Evolutionary conservation across 2,113 vertebrate genomes (phyloP).

Genomic region (Sorex fumeus): DNA sequence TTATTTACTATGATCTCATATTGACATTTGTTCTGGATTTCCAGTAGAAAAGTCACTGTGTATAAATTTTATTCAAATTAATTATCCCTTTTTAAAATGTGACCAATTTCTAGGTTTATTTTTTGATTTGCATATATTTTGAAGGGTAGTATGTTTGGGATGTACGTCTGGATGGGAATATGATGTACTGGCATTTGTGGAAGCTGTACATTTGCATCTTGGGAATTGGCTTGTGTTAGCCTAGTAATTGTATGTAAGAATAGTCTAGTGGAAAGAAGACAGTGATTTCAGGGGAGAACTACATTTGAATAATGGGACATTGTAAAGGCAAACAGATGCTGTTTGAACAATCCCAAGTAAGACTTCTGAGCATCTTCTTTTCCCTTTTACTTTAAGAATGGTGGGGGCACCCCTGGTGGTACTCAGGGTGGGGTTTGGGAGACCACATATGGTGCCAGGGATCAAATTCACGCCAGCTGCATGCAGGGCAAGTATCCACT

Average conservation of each 20-base stretch:
- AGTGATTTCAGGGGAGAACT: not conserved
- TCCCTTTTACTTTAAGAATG: too few relatives aligned
- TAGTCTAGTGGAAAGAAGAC: not conserved
- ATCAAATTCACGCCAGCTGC: too few relatives aligned
- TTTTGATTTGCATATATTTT: slow-evolving; percentile 8
- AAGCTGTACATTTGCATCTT: not conserved
- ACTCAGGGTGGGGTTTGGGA: too few relatives aligned
- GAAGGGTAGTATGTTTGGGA: not conserved
- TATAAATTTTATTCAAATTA: not conserved
- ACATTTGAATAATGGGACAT: not conserved
- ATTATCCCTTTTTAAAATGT: not conserved
- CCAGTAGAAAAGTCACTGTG: not conserved
- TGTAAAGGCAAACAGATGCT: not conserved
- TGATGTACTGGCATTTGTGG: not conserved
- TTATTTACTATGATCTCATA: not conserved
- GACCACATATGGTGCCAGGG: too few relatives aligned
- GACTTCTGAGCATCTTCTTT: not conserved
- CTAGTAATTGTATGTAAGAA: not conserved
- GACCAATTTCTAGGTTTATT: not conserved
- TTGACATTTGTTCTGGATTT: not conserved
- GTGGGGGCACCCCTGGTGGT: too few relatives aligned
- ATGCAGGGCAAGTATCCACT: too few relatives aligned
- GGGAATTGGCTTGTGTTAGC: not conserved
- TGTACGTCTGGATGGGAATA: not conserved
- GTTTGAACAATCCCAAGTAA: not conserved